Evolutionary conservation across 2,888 invertebrate species (phyloP), one percentile per base, ranked within the genome.

Genomic region (Hydrotaea diabolus): DNA sequence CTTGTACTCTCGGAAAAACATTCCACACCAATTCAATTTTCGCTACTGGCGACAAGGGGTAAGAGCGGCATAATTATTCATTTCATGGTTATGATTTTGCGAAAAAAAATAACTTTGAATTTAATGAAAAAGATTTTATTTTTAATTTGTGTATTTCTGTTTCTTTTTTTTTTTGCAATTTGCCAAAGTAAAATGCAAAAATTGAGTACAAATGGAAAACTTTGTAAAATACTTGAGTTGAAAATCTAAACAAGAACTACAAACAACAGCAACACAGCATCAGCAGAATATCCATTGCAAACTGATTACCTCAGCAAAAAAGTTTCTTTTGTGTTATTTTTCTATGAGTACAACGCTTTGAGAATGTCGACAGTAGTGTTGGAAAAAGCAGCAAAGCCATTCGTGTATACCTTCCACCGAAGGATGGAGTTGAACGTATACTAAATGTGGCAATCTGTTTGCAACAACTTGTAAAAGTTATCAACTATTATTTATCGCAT

Each of bases 231-330:
- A n/a, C n/a, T 49, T 49, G 15, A 49, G 49, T 49, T 49, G 49
- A 31, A 49, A 49, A 49, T n/a, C 15, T 49, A 49, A 49, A 49
- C 49, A 49, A 39, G 39, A 39, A n/a, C 49, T 49, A 49, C 49
- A 15, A 49, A 1, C 49, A 49, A n/a, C 15, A 49, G 7, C 15
- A 49, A n/a, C 49, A 49, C 49, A n/a, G 49, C 49, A 49, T 15
- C 49, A n/a, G 69, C 39, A 17, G 11, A 3, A 55, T 66, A 55
- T 75, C 46, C 46, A 19, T 17, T 53, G 31, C 36, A 23, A 43
- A 26, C 69, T 74, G 80, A 77, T 80, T 77, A 83, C 73, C 77
- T 62, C 73, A 77, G 71, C 75, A 75, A 46, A 23, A 31, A 69
- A 23, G 26, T 78, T n/a, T 49, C 49, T 49, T 49, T 71, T 26